These are phyloP conservation scores for Dallia pectoralis DNA, from an alignment of 2,797 vertebrate genomes.

Conservation along the genomic window DNA sequence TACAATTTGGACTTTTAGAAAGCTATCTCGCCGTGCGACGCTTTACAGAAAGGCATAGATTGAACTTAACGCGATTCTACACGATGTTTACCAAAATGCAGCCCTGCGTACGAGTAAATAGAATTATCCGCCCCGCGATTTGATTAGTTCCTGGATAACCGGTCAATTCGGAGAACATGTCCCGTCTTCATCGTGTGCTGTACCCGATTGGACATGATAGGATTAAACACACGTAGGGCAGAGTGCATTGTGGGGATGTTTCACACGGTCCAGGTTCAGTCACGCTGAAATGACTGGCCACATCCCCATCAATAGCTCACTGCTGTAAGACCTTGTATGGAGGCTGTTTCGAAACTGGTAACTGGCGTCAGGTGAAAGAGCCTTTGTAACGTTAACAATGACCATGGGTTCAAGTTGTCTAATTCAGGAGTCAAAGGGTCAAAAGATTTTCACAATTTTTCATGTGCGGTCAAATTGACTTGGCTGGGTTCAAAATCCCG, in stretches of 20 bases:
- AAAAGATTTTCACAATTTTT: too few relatives aligned
- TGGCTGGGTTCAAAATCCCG: neutral
- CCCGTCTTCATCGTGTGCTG: slow-evolving; percentile 11
- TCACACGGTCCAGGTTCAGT: too few relatives aligned
- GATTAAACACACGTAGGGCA: neutral
- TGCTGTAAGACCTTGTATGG: too few relatives aligned
- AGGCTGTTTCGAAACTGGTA: too few relatives aligned
- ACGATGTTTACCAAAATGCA: slow-evolving; percentile 48
- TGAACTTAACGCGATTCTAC: slow-evolving; percentile 40
- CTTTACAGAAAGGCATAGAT: neutral
- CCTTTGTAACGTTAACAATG: too few relatives aligned
- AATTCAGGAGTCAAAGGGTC: too few relatives aligned
- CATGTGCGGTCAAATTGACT: too few relatives aligned
- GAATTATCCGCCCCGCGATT: slow-evolving; percentile 22
- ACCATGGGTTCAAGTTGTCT: too few relatives aligned
- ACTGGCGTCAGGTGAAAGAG: too few relatives aligned
- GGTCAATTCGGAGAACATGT: neutral
- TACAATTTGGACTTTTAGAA: slow-evolving; percentile 50
- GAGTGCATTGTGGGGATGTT: too few relatives aligned
- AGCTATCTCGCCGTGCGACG: neutral
- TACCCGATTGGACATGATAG: neutral
- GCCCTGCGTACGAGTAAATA: slow-evolving; percentile 28
- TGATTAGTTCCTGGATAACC: slow-evolving; percentile 16
- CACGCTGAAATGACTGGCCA: too few relatives aligned
- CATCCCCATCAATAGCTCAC: too few relatives aligned